These are phyloP conservation scores for Cheirogaleus medius DNA, from an alignment of 2,113 vertebrate species.

Conservation along the genomic window DNA sequence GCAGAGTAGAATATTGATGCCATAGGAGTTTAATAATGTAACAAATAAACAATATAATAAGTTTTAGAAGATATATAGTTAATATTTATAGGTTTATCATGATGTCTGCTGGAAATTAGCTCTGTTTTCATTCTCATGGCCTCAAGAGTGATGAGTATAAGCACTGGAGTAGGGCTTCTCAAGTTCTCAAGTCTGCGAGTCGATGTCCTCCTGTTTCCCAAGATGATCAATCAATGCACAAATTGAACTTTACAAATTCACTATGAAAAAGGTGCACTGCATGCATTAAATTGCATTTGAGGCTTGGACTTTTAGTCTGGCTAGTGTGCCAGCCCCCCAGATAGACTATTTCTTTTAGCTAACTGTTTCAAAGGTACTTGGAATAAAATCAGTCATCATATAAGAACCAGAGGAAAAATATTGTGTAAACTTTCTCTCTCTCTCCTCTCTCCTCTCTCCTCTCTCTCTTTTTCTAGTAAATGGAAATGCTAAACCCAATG, in stretches of 20 bases:
- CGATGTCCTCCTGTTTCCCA: neutral
- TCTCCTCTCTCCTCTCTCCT: neutral
- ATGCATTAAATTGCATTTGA: neutral
- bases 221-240: neutral
- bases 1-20: neutral
- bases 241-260: neutral
- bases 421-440: neutral
- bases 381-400: neutral
- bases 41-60: neutral
- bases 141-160: neutral
- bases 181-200: neutral
- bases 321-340: neutral
- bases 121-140: neutral
- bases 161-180: neutral
- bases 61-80: neutral
- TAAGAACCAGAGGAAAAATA: neutral
- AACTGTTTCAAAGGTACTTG: neutral
- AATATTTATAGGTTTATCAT: neutral
- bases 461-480: neutral
- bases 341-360: neutral
- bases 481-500: neutral
- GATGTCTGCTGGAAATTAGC: neutral
- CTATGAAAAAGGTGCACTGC: neutral
- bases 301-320: neutral
- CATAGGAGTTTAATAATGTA: neutral